Evolutionary conservation across 2,888 invertebrate species (phyloP).

Genomic region (Euplexia lucipara): DNA sequence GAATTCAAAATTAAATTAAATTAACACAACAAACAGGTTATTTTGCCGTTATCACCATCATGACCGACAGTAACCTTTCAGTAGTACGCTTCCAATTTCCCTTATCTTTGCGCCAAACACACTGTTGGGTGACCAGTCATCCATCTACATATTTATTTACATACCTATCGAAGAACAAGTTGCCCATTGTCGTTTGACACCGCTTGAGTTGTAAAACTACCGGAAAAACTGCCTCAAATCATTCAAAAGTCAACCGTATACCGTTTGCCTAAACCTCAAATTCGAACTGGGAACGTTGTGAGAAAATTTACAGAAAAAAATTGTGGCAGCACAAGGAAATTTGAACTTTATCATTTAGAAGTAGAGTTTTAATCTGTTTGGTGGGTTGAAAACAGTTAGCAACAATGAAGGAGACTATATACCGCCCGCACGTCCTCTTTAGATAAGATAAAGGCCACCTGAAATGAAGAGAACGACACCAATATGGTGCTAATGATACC

Average conservation of each 20-base stretch:
- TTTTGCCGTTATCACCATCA: slow-evolving; percentile 55
- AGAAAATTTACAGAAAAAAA: slow-evolving; percentile 78
- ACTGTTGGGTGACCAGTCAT: slow-evolving; percentile 87
- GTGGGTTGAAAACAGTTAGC: slow-evolving; percentile 65
- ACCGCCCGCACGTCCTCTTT: slow-evolving; percentile 90
- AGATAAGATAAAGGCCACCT: slow-evolving; percentile 90
- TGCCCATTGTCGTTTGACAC: slow-evolving; percentile 85
- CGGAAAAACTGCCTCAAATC: slow-evolving; percentile 76
- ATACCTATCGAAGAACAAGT: slow-evolving; percentile 88
- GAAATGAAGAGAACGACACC: slow-evolving; percentile 86
- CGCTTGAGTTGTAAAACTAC: slow-evolving; percentile 82
- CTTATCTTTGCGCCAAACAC: slow-evolving; percentile 74
- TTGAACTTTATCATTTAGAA: background rate
- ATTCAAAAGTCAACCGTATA: slow-evolving; percentile 69
- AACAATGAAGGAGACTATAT: slow-evolving; percentile 84
- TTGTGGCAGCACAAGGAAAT: slow-evolving; percentile 37
- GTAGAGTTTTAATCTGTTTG: slow-evolving; percentile 64
- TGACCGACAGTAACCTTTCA: slow-evolving; percentile 67
- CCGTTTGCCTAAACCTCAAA: slow-evolving; percentile 37
- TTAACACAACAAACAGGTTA: slow-evolving; percentile 34
- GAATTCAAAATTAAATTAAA: slow-evolving; percentile 5
- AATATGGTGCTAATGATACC: slow-evolving; percentile 85
- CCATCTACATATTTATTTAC: slow-evolving; percentile 87
- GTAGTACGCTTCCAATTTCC: slow-evolving; percentile 64
- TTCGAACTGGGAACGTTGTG: slow-evolving; percentile 46